Evolutionary conservation across 2,888 invertebrate genomes (phyloP), one percentile per base, ranked within the genome.

Genomic region (Abrostola tripartita): DNA sequence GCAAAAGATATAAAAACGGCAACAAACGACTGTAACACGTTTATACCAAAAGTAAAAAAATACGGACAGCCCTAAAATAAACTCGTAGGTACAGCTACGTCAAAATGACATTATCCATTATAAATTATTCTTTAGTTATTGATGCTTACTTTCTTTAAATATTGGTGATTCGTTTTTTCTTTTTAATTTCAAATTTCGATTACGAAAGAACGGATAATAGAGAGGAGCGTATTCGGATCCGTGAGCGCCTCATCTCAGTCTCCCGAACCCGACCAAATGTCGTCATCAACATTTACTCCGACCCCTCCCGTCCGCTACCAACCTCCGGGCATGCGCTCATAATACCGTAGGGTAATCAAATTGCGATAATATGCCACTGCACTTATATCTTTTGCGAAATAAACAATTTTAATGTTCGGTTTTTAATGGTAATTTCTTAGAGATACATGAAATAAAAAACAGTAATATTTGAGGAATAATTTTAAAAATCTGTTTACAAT

Each of bases 271-370:
- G 83, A 89, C 86, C 85, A 84, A 91, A 89, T 90, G 90, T 91
- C 90, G 91, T 92, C 92, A 91, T 90, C 89, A 90, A 90, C 86
- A 86, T 87, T 83, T 85, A 81, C 84, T 81, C 75, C 71, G 68
- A 74, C 79, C 79, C 76, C 81, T 71, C 70, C 80, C 78, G 78
- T 66, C 71, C 79, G 70, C 73, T 70, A 72, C 79, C 76, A 80
- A 77, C 74, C 71, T 72, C 75, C 72, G 88, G 81, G 85, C 91
- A 90, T 91, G 89, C 90, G 91, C 90, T 79, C 82, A 65, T 78
- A 83, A 80, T 85, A 85, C 85, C 65, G 79, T 84, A 83, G 84
- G 83, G 84, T 88, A 90, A 90, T 89, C 88, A 88, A 88, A 88
- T 88, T 82, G 83, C 69, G 79, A 85, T 85, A 86, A 83, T 85